Evolutionary conservation across 1,140 invertebrate genomes (phyloP), one percentile per base, ranked within the genome.

Genomic region (Helicoverpa armigera): DNA sequence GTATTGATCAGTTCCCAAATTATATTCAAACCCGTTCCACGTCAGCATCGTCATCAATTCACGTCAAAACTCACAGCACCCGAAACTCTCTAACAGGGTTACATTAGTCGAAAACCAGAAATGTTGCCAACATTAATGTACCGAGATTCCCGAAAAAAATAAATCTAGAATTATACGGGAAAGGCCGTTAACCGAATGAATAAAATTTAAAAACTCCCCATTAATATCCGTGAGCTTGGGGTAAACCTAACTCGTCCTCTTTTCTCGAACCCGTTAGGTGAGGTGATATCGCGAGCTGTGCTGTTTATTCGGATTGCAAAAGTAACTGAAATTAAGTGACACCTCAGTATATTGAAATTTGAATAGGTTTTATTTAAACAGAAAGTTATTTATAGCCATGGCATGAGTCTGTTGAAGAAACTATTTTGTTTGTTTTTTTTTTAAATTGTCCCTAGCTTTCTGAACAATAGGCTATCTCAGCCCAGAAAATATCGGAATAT

Each of bases 121-220:
- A 18, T 58, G 56, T 58, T 58, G 16, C 56, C 56, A 58, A 18
- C 56, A 58, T 23, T 58, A 58, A 58, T 11, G 56, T n/a, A 58
- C 16, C 56, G 23, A 18, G 18, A 61, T 31, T 61, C 29, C 58
- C 58, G 13, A 31, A 61, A 61, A 23, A 61, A 31, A 61, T 31
- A 14, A 23, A 14, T 61, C 9, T 61, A 61, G 29, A 61, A 61
- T 58, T 61, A 31, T 31, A 12, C 58, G 23, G 58, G 23, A 61
- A 23, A 13, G 58, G 23, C 58, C 29, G 58, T 61, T 61, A 61
- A 61, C 58, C 58, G 12, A 61, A 61, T 61, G 58, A 61, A 61
- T 61, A 31, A 61, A 29, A 61, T 61, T 61, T 61, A 61, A 61
- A 61, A 61, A 61, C 23, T 23, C 23, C 58, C 3, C 58, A 61